phyloP scores from a whole-genome alignment of 2,113 vertebrate genomes.

The Calypte anna region DNA sequence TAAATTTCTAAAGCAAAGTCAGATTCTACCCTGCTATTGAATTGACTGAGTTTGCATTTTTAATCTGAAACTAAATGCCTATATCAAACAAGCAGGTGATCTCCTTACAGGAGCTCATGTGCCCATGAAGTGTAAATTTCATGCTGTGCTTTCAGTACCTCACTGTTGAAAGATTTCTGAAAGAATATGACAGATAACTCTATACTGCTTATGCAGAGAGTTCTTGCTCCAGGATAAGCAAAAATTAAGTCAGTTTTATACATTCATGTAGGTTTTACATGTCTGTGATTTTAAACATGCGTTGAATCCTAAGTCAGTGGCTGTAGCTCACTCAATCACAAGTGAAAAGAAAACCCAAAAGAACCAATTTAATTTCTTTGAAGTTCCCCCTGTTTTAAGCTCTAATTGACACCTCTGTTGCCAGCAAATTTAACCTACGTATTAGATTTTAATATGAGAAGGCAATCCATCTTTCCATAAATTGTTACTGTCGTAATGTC shows the following conservation, averaged over 20 bases:
- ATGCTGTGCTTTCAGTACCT: neutral
- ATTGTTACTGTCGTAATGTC: neutral
- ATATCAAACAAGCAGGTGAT: neutral
- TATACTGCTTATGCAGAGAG: neutral
- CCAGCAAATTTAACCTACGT: neutral
- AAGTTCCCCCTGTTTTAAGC: neutral
- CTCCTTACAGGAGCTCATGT: neutral
- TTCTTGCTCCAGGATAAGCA: neutral
- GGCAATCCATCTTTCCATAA: neutral
- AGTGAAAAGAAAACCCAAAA: neutral
- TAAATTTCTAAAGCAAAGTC: neutral
- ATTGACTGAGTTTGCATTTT: neutral
- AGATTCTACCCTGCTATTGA: neutral
- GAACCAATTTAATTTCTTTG: neutral
- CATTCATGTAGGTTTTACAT: neutral
- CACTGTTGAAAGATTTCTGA: neutral
- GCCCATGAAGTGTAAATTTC: neutral
- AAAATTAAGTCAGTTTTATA: neutral
- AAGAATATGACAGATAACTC: neutral
- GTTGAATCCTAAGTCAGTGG: neutral
- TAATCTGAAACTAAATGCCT: neutral
- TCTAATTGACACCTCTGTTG: neutral
- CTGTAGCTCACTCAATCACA: neutral
- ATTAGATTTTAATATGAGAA: neutral
- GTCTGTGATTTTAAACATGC: neutral